phyloP scores from a whole-genome alignment of 2,888 invertebrate genomes.

The Arrhopalites spinosus region DNA sequence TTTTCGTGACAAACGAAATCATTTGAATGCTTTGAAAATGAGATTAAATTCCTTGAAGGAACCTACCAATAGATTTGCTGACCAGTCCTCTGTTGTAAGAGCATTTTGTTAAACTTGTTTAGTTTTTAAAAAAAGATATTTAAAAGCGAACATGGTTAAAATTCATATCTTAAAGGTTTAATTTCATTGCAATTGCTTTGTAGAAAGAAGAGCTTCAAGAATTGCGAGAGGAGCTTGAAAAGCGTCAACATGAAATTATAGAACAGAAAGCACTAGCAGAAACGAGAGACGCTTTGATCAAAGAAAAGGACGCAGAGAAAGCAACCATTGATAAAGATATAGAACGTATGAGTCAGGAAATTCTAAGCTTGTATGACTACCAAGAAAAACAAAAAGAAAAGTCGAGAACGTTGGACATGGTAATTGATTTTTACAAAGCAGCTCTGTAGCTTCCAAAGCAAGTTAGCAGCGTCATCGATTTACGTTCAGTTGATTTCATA shows the following conservation, averaged over 20 bases:
- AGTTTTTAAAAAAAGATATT: background rate
- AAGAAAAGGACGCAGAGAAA: background rate
- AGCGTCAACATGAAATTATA: background rate
- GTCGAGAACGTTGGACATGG: background rate
- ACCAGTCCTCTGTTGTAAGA: slow-evolving; percentile 40
- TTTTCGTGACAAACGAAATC: background rate
- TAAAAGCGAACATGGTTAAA: background rate
- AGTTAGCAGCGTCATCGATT: no score
- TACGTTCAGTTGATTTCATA: no score
- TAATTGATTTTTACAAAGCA: no score
- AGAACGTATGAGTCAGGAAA: background rate
- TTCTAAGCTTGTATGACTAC: background rate
- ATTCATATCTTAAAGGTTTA: background rate
- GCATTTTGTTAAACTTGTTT: background rate
- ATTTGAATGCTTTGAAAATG: slow-evolving; percentile 18
- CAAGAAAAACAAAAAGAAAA: background rate
- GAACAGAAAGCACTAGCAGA: background rate
- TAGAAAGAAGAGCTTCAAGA: slow-evolving; percentile 34
- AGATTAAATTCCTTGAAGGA: slow-evolving; percentile 13
- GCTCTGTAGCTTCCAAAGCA: no score
- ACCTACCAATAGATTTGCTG: slow-evolving; percentile 24
- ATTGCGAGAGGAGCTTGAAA: background rate
- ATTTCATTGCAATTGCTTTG: background rate
- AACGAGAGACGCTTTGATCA: background rate
- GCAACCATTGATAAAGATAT: background rate